Evolutionary conservation across 2,113 vertebrate species (phyloP).

Genomic region (Baryphthengus martii): DNA sequence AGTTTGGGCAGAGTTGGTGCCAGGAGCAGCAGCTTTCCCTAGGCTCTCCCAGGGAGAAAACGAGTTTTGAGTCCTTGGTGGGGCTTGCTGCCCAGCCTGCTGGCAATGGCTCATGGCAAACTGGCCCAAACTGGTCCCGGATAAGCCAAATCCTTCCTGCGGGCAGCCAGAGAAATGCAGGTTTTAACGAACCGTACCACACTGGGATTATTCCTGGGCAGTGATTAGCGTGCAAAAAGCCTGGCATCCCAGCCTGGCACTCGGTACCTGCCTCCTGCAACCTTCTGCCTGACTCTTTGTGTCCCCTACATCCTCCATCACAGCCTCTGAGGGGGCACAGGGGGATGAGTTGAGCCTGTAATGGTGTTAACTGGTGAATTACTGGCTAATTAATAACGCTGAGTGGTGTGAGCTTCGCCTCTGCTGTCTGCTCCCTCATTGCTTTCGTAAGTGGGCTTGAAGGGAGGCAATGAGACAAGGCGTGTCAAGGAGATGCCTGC

Average conservation of each 20-base stretch:
- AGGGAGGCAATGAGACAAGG: constrained; percentile 55
- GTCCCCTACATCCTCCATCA: neutral
- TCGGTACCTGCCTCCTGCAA: neutral
- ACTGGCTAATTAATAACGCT: constrained; percentile 57
- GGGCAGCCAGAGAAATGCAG: neutral
- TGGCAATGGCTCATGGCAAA: neutral
- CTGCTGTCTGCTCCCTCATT: constrained; percentile 66
- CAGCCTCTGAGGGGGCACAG: neutral
- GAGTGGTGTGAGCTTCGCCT: constrained; percentile 30
- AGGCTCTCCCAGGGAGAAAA: neutral
- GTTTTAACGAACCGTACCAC: neutral
- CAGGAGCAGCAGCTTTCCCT: neutral
- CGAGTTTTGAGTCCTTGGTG: neutral
- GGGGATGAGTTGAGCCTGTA: neutral
- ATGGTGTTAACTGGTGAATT: constrained; percentile 26
- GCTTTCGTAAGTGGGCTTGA: constrained; percentile 67
- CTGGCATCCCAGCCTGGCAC: neutral
- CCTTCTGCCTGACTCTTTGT: neutral
- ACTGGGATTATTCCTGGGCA: neutral
- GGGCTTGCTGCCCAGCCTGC: neutral
- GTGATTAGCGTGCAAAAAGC: neutral
- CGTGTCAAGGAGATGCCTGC: neutral
- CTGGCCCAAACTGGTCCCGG: neutral
- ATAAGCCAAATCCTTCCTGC: neutral
- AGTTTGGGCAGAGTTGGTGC: neutral